Evolutionary conservation across 2,888 invertebrate genomes (phyloP), one percentile per base, ranked within the genome.

Genomic region (Campopleginae sp.): DNA sequence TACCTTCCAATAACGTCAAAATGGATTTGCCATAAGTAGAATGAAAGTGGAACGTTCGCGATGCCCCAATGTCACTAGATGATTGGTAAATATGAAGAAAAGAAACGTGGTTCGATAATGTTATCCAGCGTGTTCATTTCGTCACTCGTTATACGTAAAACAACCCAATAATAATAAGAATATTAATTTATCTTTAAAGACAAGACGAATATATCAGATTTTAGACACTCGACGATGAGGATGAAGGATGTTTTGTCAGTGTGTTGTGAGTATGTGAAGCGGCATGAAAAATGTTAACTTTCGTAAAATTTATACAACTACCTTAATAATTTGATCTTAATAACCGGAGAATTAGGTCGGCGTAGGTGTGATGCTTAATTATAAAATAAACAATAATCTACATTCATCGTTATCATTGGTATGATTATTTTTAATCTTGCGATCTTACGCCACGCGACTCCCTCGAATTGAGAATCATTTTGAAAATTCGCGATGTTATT

Each of bases 281-380:
- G 71, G 80, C 80, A 78, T 70, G 78, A 79, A 63, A 65, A 79
- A 82, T 66, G 68, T 10, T 80, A 75, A 54, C 23, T 82, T 78
- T 54, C 58, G 44, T 74, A 31, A 79, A 82, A 66, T 72, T 12
- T 42, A 44, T 80, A 80, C 77, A 71, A 54, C 74, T 79, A 70
- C 51, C 19, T 65, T 65, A 54, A 85, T 75, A 70, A 75, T 65
- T 82, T 70, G 75, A 79, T 85, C 38, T 70, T 74, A 66, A 78
- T 70, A 74, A 78, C 44, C 85, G 76, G 58, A 80, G 58, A 76
- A 76, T 85, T 82, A 82, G 82, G 82, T 85, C 85, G 78, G 48
- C 75, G 14, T 38, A 78, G 58, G 65, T 79, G 77, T 74, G 14
- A 17, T 10, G 33, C 27, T n/a, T n/a, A 27, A 74, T 54, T 74